Evolutionary conservation across 2,113 vertebrate genomes (phyloP), one percentile per base, ranked within the genome.

Genomic region (Garra rufa): DNA sequence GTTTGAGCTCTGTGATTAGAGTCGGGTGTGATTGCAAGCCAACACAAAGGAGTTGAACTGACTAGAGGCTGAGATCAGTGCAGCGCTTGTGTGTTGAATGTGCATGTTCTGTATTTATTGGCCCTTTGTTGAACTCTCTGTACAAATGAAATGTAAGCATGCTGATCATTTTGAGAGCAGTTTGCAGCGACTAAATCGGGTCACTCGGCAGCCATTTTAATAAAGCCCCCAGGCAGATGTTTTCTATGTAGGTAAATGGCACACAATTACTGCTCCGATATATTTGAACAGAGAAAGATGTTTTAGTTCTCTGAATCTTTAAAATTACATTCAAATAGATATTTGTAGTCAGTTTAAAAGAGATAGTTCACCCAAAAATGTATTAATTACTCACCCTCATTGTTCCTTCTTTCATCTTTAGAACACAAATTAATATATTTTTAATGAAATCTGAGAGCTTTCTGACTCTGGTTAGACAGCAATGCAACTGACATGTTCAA

Each of bases 31-130:
- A 75, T 75, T 75, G 43, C 73, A 14, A 50, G 44, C 44, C 44
- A 75, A 75, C 73, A 75, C 73, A 75, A 75, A 75, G 28, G 79
- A 50, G 44, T 26, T 81, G 30, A 34, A 30, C 17, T 41, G 50
- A 55, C 50, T 55, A 55, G 50, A 55, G 50, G 50, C 50, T 55
- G 77, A 48, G 63, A 81, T 67, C 30, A 67, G 57, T 30, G 74
- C 50, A 2, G 0, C 0, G 13, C 41, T 50, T 26, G 10, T 26
- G 10, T 74, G 43, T 46, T 74, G 21, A 24, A 6, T 44, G 26
- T 48, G 24, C 4, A 5, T 1, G 7, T 67, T 67, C 6, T 55
- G 63, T 34, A 1, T 30, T 7, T 67, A 67, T 17, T 67, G 63
- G 63, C n/a, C 57, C 11, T 69, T 9, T 69, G 30, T 8, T 69